Evolutionary conservation across 1,140 invertebrate species (phyloP), one percentile per base, ranked within the genome.

Genomic region (Pogonomyrmex californicus): DNA sequence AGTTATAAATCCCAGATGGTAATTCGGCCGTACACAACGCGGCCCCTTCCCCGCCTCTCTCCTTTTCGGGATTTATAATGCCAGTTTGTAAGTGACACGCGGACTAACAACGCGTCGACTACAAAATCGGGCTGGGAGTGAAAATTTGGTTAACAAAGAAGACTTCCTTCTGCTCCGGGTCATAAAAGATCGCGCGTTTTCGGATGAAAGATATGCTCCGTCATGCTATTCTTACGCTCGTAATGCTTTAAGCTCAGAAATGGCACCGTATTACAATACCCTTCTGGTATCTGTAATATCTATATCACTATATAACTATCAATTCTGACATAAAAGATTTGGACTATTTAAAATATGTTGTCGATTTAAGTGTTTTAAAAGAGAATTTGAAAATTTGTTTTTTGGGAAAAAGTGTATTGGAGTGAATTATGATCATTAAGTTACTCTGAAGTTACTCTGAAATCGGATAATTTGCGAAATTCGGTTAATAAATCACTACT

Each of bases 1-100:
- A 90, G 90, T 89, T 89, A 92, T 93, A 93, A 93, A 92, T 93
- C 86, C 66, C 79, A 86, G 83, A 91, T 91, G 91, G 88, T 92
- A 92, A 92, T 92, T 87, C 90, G 88, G 85, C 88, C 68, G 54
- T 83, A 89, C 91, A 90, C 88, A 88, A 90, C 89, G 91, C 86
- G 83, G 65, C 86, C 66, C 88, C 60, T 88, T 83, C 9, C 71
- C 17, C 65, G 14, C 51, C 41, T 33, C 66, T 73, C 41, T 56
- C 14, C 41, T 75, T 83, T 73, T 60, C 77, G 88, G 76, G 91
- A 92, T 92, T 91, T 92, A 93, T 87, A 91, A 90, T 90, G 85
- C 87, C 89, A 76, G 88, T 91, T 92, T 91, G 91, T 88, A 87
- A 91, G 91, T 92, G 91, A 93, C 85, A 78, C 62, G 63, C 58